phyloP scores from a whole-genome alignment of 2,888 invertebrate genomes.

The Nymphalis polychloros region DNA sequence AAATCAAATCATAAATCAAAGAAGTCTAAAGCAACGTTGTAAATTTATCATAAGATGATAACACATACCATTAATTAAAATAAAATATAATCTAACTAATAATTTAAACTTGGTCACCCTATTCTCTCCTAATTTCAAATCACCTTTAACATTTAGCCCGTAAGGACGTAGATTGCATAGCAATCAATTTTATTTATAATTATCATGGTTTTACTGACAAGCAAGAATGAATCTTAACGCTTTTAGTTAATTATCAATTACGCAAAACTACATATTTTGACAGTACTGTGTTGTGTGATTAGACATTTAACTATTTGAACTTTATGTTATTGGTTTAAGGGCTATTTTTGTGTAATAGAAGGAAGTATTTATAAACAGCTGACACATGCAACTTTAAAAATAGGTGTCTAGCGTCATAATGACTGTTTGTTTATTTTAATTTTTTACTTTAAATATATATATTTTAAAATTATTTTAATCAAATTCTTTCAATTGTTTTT shows the following conservation, averaged over 20 bases:
- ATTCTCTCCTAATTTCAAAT: slow-evolving; percentile 33
- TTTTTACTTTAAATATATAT: no score
- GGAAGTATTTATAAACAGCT: slow-evolving; percentile 14
- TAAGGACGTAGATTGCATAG: slow-evolving; percentile 33
- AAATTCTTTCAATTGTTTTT: no score
- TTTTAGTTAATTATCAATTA: slow-evolving; percentile 8
- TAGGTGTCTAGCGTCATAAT: slow-evolving; percentile 6
- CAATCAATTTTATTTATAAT: slow-evolving; percentile 20
- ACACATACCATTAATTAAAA: no score
- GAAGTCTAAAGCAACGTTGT: no score
- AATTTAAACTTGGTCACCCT: slow-evolving; percentile 23
- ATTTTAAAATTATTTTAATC: no score
- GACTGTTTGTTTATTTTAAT: no score
- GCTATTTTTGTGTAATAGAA: slow-evolving; percentile 8
- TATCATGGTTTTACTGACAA: neutral
- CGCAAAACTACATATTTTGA: no score
- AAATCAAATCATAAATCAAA: no score
- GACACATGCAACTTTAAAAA: slow-evolving; percentile 23
- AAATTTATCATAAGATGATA: no score
- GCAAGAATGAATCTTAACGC: slow-evolving; percentile 11
- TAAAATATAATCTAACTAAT: no score
- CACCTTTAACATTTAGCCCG: slow-evolving; percentile 37
- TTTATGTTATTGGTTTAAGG: slow-evolving; percentile 3
- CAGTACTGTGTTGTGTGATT: neutral
- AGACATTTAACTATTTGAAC: neutral